Base-by-base conservation (phyloP, 2,113 vertebrate species). In the Pardalotus punctatus region DNA sequence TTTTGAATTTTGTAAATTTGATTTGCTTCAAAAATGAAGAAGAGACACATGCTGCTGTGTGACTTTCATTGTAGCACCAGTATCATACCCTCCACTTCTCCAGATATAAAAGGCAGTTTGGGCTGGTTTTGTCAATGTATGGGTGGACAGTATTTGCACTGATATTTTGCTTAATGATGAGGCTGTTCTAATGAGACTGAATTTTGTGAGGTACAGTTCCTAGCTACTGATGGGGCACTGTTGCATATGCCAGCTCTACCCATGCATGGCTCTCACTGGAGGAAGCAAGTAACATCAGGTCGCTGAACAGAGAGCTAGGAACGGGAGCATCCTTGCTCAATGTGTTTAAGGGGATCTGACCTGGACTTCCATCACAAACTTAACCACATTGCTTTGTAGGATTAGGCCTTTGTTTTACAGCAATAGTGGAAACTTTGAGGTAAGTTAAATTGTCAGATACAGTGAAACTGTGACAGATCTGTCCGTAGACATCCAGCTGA, bases 221-320 rank as follows among this genome's bases (percentile, higher is more conserved):
- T 66, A 47, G 48, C 27, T 85, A 42, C 27, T 1, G 1, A 29
- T 48, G 66, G 31, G 36, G 10, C 24, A 25, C 14, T 35, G 36
- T 3, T 81, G 20, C 31, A 4, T 10, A 3, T 17, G 23, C 5
- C 27, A 57, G 21, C 1, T 56, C 45, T 61, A 6, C 12, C 17
- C 9, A 8, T 12, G 11, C 10, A 12, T 0, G 1, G 12, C 3
- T 71, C 9, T 65, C 13, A 9, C 8, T 15, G 17, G 11, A 54
- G 43, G 2, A 51, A 77, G 4, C 4, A 38, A 67, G 71, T 60
- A 69, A 10, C 14, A 53, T n/a, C 16, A 6, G 4, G 8, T 71
- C 42, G 84, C 57, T 21, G 35, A 56, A 50, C 5, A 53, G 33
- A 42, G 48, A 29, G 42, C 5, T 1, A 6, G 20, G 7, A 83